Conservation (phyloP, 2,113 vertebrate species). For the Odobenus rosmarus region DNA sequence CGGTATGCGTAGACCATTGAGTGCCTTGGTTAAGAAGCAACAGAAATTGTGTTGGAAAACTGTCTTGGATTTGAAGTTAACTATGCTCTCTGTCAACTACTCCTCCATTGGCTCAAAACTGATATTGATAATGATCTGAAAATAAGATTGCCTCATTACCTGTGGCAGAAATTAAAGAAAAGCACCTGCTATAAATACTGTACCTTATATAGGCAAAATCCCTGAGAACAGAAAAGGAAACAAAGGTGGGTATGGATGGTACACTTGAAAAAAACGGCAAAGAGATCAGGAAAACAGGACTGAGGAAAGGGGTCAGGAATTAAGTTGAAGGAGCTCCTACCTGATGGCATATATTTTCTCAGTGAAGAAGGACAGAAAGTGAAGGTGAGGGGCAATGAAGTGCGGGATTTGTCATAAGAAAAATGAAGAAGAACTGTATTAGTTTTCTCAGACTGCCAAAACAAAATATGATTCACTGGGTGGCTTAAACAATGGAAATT, state of each 20-base stretch:
- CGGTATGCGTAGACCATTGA: background rate
- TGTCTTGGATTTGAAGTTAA: background rate
- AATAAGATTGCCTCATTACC: background rate
- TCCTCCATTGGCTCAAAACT: background rate
- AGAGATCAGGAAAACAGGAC: background rate
- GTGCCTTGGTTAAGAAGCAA: background rate
- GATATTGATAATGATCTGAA: background rate
- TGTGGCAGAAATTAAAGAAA: conserved; percentile 6
- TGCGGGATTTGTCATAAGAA: background rate
- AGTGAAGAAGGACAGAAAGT: background rate
- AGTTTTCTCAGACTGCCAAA: background rate
- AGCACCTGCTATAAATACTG: background rate
- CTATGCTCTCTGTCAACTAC: background rate
- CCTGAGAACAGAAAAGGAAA: conserved; percentile 8
- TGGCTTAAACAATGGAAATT: background rate
- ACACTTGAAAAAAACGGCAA: background rate
- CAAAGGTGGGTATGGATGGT: background rate
- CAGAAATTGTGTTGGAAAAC: conserved; percentile 22
- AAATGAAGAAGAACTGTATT: background rate
- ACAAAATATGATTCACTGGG: background rate
- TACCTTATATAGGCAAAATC: background rate
- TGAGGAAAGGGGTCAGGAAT: background rate
- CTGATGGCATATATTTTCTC: background rate
- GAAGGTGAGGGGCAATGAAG: background rate
- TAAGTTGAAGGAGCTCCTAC: background rate